Evolutionary conservation across 2,888 invertebrate species (phyloP), one percentile per base, ranked within the genome.

Genomic region (Coremacera marginata): DNA sequence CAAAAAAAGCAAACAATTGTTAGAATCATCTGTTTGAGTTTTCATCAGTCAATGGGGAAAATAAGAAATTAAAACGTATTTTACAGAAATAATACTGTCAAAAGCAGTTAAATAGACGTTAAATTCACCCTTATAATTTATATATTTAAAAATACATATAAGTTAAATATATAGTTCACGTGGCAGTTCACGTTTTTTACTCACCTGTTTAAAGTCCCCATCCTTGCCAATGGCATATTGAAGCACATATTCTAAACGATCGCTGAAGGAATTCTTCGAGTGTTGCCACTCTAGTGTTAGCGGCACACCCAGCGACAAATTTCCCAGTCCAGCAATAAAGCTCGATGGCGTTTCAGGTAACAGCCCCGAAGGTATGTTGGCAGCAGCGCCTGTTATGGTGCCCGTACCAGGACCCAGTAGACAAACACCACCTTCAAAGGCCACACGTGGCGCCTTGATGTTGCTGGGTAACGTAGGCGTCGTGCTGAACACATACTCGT

Each of bases 381-480:
- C 14, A 3, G 74, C 57, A 44, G 78, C 34, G 9, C 80, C 74
- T 70, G 78, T 62, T 8, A 76, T 73, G 19, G 80, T 52, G 7
- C 79, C 70, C 27, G 78, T 81, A 73, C 79, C 81, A 78, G 82
- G 80, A 65, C 82, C 81, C 55, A 86, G 77, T 73, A 88, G 83
- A 77, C 86, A 86, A 44, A 86, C 83, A 63, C 83, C 80, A 9
- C 83, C 84, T 70, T 87, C 87, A 87, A 90, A 89, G 75, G 90
- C 88, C 65, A 94, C 91, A 77, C 92, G 90, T 55, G 95, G 95
- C 37, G 94, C 91, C 91, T 94, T 95, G 65, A 95, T 91, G 79
- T 94, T 92, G 75, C 94, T 93, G 44, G 97, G 98, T 77, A 96
- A 94, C 49, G 97, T 94, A 81, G 94, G 92, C 78, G 90, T 91